phyloP scores from a whole-genome alignment of 2,888 invertebrate genomes.

The Rhabditophanes sp. region DNA sequence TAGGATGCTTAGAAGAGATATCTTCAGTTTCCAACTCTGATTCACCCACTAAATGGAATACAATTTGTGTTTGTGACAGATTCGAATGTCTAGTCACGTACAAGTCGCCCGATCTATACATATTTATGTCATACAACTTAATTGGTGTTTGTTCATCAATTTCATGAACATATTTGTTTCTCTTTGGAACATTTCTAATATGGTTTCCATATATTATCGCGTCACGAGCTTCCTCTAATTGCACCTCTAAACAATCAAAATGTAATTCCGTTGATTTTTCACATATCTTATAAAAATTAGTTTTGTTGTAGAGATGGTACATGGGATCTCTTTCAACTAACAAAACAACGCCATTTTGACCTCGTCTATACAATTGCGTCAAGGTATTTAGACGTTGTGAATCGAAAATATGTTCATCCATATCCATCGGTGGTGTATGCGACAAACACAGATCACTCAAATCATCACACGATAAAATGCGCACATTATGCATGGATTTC shows the following conservation, averaged over 20 bases:
- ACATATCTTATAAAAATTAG: constrained; percentile 57
- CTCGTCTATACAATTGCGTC: constrained; percentile 76
- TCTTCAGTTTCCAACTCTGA: constrained; percentile 57
- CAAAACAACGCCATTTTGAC: constrained; percentile 65
- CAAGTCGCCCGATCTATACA: constrained; percentile 45
- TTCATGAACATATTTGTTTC: not conserved
- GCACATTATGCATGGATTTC: constrained; percentile 92
- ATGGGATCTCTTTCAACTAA: constrained; percentile 58
- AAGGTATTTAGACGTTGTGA: constrained; percentile 77
- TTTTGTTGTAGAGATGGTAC: constrained; percentile 47
- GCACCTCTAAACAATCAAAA: constrained; percentile 68
- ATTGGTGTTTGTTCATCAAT: not conserved
- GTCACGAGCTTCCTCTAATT: constrained; percentile 52
- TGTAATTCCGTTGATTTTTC: constrained; percentile 81
- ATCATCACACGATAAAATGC: constrained; percentile 66
- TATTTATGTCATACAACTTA: constrained; percentile 9
- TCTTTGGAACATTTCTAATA: constrained; percentile 1
- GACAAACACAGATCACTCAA: constrained; percentile 10
- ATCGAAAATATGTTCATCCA: constrained; percentile 6
- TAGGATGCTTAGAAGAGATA: constrained; percentile 76
- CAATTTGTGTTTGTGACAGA: constrained; percentile 50
- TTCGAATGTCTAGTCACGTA: constrained; percentile 44
- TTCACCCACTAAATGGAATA: constrained; percentile 84
- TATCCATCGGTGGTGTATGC: constrained; percentile 3
- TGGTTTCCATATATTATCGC: constrained; percentile 6